A percentile compares a stretch with the other conserved stretches of the same genome.
Evolutionary conservation across 2,888 invertebrate genomes (phyloP).

Genomic region (Bimastos eiseni): DNA sequence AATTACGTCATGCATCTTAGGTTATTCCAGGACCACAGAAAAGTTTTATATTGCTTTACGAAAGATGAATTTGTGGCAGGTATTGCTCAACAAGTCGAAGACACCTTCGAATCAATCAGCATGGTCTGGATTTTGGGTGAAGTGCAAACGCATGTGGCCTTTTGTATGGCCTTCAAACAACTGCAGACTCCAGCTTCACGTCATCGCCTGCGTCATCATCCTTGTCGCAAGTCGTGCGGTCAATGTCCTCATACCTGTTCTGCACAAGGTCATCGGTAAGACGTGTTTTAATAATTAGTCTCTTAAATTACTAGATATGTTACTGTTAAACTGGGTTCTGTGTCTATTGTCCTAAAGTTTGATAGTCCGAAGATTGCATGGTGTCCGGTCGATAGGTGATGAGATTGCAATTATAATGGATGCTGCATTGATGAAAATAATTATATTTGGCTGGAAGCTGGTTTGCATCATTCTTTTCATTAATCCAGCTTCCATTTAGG

Average conservation of each 20-base stretch:
- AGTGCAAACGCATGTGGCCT: constrained; percentile 33
- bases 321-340: too few relatives aligned
- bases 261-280: constrained; percentile 83
- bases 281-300: background rate
- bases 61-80: background rate
- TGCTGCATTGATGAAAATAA: too few relatives aligned
- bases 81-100: background rate
- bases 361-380: too few relatives aligned
- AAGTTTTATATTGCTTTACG: background rate
- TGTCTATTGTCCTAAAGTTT: too few relatives aligned
- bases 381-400: too few relatives aligned
- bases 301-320: too few relatives aligned
- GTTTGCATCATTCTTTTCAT: too few relatives aligned
- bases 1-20: too few relatives aligned
- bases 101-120: background rate
- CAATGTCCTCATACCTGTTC: constrained; percentile 87
- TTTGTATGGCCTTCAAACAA: constrained; percentile 82
- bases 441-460: too few relatives aligned
- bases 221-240: constrained; percentile 78
- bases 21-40: too few relatives aligned
- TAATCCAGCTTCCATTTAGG: too few relatives aligned
- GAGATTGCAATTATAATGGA: too few relatives aligned
- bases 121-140: constrained; percentile 9
- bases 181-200: constrained; percentile 74
- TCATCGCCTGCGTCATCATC: constrained; percentile 76